phyloP scores from a whole-genome alignment of 2,888 invertebrate genomes.

The Himalopsyche tibetana region DNA sequence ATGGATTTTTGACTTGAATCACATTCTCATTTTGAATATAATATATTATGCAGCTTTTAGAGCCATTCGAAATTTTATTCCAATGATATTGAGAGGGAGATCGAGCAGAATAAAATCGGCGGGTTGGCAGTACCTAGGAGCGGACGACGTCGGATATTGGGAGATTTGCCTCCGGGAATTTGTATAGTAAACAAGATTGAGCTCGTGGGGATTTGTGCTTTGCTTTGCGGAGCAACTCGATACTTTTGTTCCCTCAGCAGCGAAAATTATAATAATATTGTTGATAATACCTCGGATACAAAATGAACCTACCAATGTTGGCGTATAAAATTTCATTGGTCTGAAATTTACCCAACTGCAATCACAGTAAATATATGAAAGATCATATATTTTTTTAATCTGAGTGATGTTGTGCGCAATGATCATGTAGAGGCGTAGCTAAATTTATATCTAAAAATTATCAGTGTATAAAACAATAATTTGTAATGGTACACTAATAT shows the following conservation, averaged over 20 bases:
- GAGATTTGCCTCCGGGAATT: slow-evolving; percentile 60
- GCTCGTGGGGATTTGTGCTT: slow-evolving; percentile 48
- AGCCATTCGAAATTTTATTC: slow-evolving; percentile 51
- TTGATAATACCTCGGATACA: background rate
- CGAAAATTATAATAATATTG: slow-evolving; percentile 33
- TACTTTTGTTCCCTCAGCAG: slow-evolving; percentile 39
- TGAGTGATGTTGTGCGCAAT: no score
- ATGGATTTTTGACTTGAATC: slow-evolving; percentile 17
- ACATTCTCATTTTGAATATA: background rate
- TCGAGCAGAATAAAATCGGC: background rate
- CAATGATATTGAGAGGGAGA: slow-evolving; percentile 55
- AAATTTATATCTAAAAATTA: no score
- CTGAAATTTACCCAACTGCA: no score
- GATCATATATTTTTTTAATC: no score
- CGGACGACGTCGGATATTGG: slow-evolving; percentile 51
- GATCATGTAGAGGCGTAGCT: no score
- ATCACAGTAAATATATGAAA: no score
- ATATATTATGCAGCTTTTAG: background rate
- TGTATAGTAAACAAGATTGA: slow-evolving; percentile 59
- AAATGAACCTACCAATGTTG: no score
- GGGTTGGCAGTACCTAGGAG: background rate
- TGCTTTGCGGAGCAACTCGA: background rate
- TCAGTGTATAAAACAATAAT: no score
- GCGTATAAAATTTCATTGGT: no score
- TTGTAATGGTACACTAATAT: no score